phyloP scores from a whole-genome alignment of 1,140 invertebrate genomes.

The Sesamia nonagrioides region DNA sequence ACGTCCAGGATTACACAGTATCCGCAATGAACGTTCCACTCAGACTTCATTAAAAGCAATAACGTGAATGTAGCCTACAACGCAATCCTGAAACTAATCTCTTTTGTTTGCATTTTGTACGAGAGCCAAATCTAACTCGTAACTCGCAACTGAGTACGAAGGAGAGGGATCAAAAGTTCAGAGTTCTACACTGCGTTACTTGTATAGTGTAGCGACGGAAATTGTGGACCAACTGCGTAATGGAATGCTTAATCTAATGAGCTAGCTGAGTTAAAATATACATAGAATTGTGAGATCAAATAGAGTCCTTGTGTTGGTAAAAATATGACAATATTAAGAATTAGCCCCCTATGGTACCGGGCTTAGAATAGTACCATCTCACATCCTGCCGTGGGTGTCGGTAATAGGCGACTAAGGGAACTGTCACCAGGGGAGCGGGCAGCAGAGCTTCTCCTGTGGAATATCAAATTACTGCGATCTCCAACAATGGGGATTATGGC shows the following conservation, averaged over 20 bases:
- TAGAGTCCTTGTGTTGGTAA: conserved; percentile 1
- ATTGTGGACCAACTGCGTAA: conserved; percentile 21
- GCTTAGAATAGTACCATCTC: no score
- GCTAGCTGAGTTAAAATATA: conserved; percentile 11
- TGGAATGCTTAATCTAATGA: conserved; percentile 34
- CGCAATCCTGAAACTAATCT: conserved; percentile 73
- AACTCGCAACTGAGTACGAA: conserved; percentile 45
- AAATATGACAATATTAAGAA: no score
- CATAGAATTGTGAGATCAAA: background rate
- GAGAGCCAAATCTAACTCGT: conserved; percentile 73
- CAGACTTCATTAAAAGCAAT: conserved; percentile 70
- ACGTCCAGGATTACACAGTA: conserved; percentile 54
- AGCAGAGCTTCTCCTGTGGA: no score
- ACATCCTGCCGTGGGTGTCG: no score
- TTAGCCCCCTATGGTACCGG: no score
- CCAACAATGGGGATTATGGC: no score
- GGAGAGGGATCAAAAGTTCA: conserved; percentile 42
- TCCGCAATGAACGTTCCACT: conserved; percentile 56
- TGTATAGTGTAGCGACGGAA: conserved; percentile 1
- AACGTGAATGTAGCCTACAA: conserved; percentile 58
- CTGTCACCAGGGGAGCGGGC: no score
- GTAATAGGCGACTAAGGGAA: no score
- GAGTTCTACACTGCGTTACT: conserved; percentile 33
- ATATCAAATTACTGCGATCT: no score
- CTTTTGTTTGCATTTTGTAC: conserved; percentile 77